These are phyloP conservation scores for Drosophila leontia DNA, from an alignment of 1,140 invertebrate genomes.

Conservation along the genomic window DNA sequence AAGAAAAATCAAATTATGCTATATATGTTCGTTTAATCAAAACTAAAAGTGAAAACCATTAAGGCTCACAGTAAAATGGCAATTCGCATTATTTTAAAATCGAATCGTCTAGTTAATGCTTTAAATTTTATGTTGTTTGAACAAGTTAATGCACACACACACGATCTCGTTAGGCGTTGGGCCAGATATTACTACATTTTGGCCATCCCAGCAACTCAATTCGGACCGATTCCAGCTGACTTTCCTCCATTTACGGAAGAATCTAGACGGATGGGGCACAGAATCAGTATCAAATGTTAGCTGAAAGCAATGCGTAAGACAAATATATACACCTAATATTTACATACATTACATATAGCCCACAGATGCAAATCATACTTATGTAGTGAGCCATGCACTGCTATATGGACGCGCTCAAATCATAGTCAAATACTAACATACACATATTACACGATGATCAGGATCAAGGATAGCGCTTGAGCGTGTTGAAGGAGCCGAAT, in stretches of 20 bases:
- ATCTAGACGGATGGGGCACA: conserved; percentile 20
- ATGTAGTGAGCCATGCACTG: conserved; percentile 64
- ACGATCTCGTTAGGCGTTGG: conserved; percentile 14
- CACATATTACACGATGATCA: conserved; percentile 28
- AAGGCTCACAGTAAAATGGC: conserved; percentile 10
- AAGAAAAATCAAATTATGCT: conserved; percentile 18
- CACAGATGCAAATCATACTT: conserved; percentile 27
- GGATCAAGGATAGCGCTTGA: conserved; percentile 16
- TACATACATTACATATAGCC: conserved; percentile 28
- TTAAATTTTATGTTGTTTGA: conserved; percentile 1
- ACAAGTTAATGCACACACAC: conserved; percentile 8
- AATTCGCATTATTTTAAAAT: background rate
- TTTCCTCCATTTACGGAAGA: background rate
- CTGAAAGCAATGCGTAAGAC: conserved; percentile 64
- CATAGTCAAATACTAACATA: conserved; percentile 54
- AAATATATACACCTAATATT: conserved; percentile 41
- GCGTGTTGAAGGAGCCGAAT: conserved; percentile 42
- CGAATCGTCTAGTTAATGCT: conserved; percentile 15
- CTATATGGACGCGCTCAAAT: conserved; percentile 68
- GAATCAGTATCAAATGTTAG: conserved; percentile 75
- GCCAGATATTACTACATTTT: background rate
- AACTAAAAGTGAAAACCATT: conserved; percentile 1
- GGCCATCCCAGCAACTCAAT: conserved; percentile 13
- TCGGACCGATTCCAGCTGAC: background rate
- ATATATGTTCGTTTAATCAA: conserved; percentile 10